Conservation (phyloP, 1,140 invertebrate genomes). For the Pogonognathellus flavescens region DNA sequence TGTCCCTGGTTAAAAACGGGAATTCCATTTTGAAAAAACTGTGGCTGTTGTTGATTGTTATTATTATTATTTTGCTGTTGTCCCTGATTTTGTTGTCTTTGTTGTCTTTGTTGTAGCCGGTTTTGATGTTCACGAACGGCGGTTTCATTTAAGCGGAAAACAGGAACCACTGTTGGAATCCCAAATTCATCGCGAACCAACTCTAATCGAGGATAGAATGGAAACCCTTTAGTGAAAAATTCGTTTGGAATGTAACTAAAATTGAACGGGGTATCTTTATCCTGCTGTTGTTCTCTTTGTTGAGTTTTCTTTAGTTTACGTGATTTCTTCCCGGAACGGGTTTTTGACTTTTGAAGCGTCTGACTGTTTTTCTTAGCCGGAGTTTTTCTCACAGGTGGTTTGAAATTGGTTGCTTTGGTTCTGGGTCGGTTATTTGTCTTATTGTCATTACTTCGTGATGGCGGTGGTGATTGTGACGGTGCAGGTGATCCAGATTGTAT, state of each 20-base stretch:
- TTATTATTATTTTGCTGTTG: background rate
- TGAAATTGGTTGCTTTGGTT: background rate
- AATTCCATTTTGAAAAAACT: background rate
- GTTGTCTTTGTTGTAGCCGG: background rate
- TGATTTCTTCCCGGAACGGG: background rate
- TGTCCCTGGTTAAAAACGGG: background rate
- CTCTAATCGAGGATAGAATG: background rate
- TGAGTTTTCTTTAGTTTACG: background rate
- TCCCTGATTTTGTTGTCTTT: background rate
- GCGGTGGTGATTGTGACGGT: background rate
- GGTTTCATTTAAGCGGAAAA: background rate
- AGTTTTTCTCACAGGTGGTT: background rate
- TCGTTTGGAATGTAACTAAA: slow-evolving; percentile 26
- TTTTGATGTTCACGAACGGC: background rate
- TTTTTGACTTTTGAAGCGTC: background rate
- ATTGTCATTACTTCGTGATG: background rate
- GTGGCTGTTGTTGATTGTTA: background rate
- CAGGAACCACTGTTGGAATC: slow-evolving; percentile 21
- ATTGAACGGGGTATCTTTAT: background rate
- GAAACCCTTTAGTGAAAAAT: background rate
- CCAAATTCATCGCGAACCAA: slow-evolving; percentile 16
- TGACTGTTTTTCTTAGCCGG: background rate
- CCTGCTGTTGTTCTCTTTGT: background rate
- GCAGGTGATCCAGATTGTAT: background rate
- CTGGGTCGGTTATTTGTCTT: background rate